Evolutionary conservation across 2,888 invertebrate genomes (phyloP).

Genomic region (Calliphora vomitoria): DNA sequence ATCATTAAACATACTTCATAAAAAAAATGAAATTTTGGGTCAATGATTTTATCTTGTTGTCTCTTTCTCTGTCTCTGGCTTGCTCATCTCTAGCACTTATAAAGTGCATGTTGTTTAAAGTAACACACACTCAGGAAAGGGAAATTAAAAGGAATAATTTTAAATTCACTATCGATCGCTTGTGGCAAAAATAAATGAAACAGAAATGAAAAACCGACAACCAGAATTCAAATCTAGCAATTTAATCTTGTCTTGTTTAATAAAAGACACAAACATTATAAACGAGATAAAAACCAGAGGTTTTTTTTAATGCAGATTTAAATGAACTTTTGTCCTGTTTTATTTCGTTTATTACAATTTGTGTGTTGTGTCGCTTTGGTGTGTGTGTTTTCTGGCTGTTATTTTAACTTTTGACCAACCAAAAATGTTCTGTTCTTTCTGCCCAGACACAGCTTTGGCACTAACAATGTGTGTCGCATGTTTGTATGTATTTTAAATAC

Average conservation of each 20-base stretch:
- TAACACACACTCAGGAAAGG: background rate
- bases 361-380: background rate
- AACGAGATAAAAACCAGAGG: constrained; percentile 14
- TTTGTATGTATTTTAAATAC: background rate
- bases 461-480: constrained; percentile 1
- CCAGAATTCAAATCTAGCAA: constrained; percentile 33
- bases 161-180: constrained; percentile 48
- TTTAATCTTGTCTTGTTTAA: constrained; percentile 53
- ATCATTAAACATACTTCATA: background rate
- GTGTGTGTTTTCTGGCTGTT: constrained; percentile 16
- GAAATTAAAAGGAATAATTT: constrained; percentile 44
- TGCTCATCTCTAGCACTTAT: too few species aligned
- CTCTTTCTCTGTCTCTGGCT: too few species aligned
- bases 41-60: background rate
- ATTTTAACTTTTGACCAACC: constrained; percentile 67
- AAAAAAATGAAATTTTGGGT: constrained; percentile 27
- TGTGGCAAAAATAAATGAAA: constrained; percentile 32
- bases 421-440: background rate
- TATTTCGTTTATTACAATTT: constrained; percentile 44
- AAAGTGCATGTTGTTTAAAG: background rate
- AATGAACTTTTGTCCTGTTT: constrained; percentile 71
- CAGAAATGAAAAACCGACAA: constrained; percentile 20
- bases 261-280: background rate
- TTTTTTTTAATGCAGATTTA: constrained; percentile 55
- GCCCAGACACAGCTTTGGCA: constrained; percentile 5